Conservation (phyloP, 2,888 invertebrate species). For the Chironomus riparius region DNA sequence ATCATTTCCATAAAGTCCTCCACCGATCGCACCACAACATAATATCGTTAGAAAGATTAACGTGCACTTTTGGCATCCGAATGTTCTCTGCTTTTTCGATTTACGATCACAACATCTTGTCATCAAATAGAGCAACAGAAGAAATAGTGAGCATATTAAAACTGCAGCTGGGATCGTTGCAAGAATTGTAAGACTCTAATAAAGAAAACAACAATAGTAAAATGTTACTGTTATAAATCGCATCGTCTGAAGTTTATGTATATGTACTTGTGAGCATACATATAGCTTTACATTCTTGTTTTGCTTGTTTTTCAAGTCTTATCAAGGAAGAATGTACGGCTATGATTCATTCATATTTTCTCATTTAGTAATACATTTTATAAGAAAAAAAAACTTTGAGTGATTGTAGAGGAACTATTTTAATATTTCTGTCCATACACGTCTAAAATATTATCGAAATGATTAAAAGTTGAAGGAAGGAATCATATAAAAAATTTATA, state of each 20-base stretch:
- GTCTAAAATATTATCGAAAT: too few species aligned
- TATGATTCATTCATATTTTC: neutral
- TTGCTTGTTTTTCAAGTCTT: neutral
- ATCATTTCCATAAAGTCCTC: slow-evolving; percentile 73
- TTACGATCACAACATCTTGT: slow-evolving; percentile 93
- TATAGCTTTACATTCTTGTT: neutral
- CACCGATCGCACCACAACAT: slow-evolving; percentile 82
- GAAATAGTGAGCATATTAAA: slow-evolving; percentile 79
- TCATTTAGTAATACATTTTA: too few species aligned
- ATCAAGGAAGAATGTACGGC: too few species aligned
- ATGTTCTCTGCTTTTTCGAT: slow-evolving; percentile 54
- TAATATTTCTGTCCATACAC: too few species aligned
- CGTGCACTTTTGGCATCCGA: slow-evolving; percentile 42
- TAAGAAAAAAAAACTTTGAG: too few species aligned
- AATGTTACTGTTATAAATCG: neutral
- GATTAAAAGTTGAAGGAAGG: too few species aligned
- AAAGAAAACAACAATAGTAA: slow-evolving; percentile 32
- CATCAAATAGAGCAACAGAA: slow-evolving; percentile 83
- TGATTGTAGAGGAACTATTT: too few species aligned
- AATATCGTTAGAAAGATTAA: slow-evolving; percentile 55
- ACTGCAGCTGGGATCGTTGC: slow-evolving; percentile 88
- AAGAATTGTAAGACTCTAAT: slow-evolving; percentile 85
- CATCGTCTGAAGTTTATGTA: neutral
- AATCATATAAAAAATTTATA: too few species aligned
- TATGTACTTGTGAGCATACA: neutral